phyloP scores from a whole-genome alignment of 2,888 invertebrate genomes.

The Acanthoscelides obtectus region DNA sequence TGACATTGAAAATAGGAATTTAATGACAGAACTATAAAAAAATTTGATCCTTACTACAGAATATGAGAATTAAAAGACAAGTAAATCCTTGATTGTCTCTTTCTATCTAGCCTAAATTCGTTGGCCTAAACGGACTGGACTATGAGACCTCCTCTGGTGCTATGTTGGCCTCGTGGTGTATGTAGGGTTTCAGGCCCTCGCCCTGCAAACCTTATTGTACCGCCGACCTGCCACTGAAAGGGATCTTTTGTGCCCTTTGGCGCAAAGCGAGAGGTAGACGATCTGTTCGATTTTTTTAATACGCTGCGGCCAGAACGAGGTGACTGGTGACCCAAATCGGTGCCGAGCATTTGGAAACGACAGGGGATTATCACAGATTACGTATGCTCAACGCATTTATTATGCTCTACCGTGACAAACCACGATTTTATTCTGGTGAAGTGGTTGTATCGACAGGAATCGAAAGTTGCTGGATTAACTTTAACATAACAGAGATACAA shows the following conservation, averaged over 20 bases:
- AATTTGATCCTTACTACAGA: too few species aligned
- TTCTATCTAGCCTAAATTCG: too few species aligned
- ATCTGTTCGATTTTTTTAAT: background rate
- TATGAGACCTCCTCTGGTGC: background rate
- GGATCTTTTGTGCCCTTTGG: background rate
- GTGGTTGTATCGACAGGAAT: background rate
- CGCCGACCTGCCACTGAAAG: background rate
- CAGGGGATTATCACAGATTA: background rate
- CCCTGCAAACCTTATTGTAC: background rate
- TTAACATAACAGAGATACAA: too few species aligned
- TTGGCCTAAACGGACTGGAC: background rate
- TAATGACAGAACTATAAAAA: too few species aligned
- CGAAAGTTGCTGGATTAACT: too few species aligned
- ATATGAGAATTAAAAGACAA: too few species aligned
- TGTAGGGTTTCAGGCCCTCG: background rate
- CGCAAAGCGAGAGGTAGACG: background rate
- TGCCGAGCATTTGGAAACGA: background rate
- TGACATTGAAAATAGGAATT: too few species aligned
- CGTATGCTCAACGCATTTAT: background rate
- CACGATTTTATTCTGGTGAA: background rate
- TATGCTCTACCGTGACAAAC: background rate
- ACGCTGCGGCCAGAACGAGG: too few species aligned
- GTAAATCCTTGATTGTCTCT: too few species aligned
- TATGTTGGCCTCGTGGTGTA: background rate
- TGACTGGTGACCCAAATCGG: background rate